Evolutionary conservation across 2,113 vertebrate species (phyloP).

Genomic region (Ictalurus punctatus): DNA sequence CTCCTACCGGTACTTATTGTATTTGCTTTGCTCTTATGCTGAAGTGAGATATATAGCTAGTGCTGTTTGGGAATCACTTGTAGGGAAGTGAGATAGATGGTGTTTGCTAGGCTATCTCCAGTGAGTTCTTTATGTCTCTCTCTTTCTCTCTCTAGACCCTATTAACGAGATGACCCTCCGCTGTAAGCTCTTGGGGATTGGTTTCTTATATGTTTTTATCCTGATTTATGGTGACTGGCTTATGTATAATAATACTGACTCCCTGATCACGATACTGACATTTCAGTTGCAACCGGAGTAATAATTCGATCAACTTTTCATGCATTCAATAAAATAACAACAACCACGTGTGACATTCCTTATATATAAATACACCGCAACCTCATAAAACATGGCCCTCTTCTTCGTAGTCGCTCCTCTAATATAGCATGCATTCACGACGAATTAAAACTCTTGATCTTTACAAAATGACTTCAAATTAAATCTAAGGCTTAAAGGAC

Average conservation of each 20-base stretch:
- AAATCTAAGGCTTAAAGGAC: no score
- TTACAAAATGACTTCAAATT: not conserved
- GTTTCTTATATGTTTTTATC: not conserved
- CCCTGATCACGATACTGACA: not conserved
- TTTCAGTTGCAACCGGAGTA: not conserved
- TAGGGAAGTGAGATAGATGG: constrained; percentile 44
- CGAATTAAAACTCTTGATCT: not conserved
- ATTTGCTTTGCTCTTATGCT: constrained; percentile 30
- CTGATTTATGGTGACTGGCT: not conserved
- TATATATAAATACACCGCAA: not conserved
- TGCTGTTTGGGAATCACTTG: constrained; percentile 29
- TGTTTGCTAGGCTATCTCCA: constrained; percentile 67
- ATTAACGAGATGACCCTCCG: not conserved
- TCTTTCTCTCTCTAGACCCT: constrained; percentile 10
- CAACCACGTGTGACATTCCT: not conserved
- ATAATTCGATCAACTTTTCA: not conserved
- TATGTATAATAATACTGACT: not conserved
- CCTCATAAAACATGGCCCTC: not conserved
- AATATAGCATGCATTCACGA: not conserved
- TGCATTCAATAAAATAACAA: not conserved
- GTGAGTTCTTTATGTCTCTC: constrained; percentile 45
- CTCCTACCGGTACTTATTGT: constrained; percentile 18
- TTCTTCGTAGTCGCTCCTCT: not conserved
- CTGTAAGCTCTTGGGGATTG: not conserved
- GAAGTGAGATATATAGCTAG: constrained; percentile 41